Evolutionary conservation across 2,113 vertebrate genomes (phyloP), one percentile per base, ranked within the genome.

Genomic region (Eptatretus burgeri): DNA sequence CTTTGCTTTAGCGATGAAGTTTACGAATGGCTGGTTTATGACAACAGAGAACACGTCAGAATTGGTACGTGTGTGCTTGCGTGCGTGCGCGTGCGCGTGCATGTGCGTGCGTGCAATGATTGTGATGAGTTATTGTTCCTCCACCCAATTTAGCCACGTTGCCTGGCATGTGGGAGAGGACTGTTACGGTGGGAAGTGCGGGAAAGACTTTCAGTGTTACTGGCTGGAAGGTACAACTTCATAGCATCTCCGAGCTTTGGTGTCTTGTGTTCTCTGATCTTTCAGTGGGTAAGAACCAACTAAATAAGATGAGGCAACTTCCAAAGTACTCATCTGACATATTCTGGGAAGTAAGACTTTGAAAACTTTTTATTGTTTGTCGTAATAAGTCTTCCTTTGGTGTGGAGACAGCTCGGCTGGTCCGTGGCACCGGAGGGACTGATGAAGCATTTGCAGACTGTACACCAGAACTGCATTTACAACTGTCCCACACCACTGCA

Each of bases 81-180:
- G 13, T 50, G 14, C 14, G 49, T 41, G 27, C 7, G 27, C 7
- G 27, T 41, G 27, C 27, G 27, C 27, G 27, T 41, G 27, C 7
- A 7, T 41, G 27, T 41, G 27, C 7, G 27, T 41, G 27, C 7
- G 27, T 41, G 27, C 7, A 7, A 7, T 41, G 27, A 41, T 3
- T 41, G 27, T 41, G 27, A 41, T 41, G 27, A 41, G 7, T 41
- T 41, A 7, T 41, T 41, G 27, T 41, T 41, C 27, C 7, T 41
- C 27, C 27, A 41, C 53, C 53, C 14, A 16, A 18, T 56, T 14
- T 75, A 98, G 91, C 85, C 69, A 85, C 73, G 68, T 76, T 98
- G 63, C 81, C 73, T 5, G 85, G 85, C 51, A 95, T 98, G 91
- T 93, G 87, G 89, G 86, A 86, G 14, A 77, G 83, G 51, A 95